These are phyloP conservation scores for Lepidurus packardi DNA, from an alignment of 1,140 invertebrate species.

Conservation along the genomic window DNA sequence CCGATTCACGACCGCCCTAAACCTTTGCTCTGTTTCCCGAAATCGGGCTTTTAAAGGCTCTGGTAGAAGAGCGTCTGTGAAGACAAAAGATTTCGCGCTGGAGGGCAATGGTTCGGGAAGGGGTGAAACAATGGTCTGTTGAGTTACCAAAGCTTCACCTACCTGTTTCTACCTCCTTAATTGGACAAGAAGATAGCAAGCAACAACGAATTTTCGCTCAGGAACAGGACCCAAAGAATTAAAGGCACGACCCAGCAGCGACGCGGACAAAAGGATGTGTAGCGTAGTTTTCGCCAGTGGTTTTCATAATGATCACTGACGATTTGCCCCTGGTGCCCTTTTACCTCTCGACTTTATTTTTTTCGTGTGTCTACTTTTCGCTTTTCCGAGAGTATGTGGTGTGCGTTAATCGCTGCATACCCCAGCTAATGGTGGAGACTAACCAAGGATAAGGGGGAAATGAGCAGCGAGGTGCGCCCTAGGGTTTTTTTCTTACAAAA, in stretches of 20 bases:
- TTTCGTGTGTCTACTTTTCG: neutral
- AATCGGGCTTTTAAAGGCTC: neutral
- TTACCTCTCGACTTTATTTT: neutral
- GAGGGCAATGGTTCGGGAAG: neutral
- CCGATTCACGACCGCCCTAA: conserved; percentile 2
- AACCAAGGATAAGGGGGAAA: neutral
- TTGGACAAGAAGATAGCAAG: neutral
- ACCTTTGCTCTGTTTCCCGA: neutral
- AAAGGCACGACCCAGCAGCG: neutral
- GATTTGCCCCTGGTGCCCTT: neutral
- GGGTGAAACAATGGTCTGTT: conserved; percentile 18
- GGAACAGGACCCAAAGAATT: neutral
- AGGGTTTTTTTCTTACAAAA: neutral
- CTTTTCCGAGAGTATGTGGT: too few species aligned
- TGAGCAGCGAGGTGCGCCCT: neutral
- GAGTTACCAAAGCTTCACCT: neutral
- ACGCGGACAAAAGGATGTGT: neutral
- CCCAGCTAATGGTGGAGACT: neutral
- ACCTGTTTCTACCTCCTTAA: conserved; percentile 13
- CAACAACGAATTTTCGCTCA: too few species aligned
- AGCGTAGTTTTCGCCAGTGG: neutral
- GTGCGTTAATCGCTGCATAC: too few species aligned
- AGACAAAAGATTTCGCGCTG: neutral
- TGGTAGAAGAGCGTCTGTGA: neutral
- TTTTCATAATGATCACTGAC: conserved; percentile 10